Evolutionary conservation across 2,797 vertebrate species (phyloP).

Genomic region (Phrynocephalus vlangalii): DNA sequence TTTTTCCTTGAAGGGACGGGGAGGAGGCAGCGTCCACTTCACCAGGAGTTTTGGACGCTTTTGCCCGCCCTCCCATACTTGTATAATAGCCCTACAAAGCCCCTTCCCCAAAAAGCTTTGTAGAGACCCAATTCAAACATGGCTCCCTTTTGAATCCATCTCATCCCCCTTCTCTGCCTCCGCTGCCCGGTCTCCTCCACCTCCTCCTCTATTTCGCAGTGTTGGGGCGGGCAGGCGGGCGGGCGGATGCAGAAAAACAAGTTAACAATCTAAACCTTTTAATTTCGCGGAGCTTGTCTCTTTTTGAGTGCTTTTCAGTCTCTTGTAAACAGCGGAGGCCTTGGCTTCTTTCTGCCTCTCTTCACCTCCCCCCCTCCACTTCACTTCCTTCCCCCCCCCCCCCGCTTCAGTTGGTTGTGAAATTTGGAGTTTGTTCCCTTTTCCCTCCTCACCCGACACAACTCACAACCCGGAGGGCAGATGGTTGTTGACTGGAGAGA

Average conservation of each 20-base stretch:
- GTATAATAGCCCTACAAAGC: slow-evolving; percentile 83
- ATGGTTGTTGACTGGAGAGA: slow-evolving; percentile 70
- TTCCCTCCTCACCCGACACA: slow-evolving; percentile 67
- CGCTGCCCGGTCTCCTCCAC: too few species aligned
- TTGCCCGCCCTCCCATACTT: slow-evolving; percentile 77
- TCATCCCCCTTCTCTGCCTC: not conserved
- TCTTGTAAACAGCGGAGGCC: slow-evolving; percentile 77
- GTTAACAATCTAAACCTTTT: slow-evolving; percentile 93
- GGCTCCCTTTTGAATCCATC: slow-evolving; percentile 81
- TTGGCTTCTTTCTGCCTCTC: slow-evolving; percentile 75
- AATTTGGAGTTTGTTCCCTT: slow-evolving; percentile 73
- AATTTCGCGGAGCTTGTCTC: slow-evolving; percentile 78
- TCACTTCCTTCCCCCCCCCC: slow-evolving; percentile 53
- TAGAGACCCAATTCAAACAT: slow-evolving; percentile 85
- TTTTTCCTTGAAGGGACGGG: slow-evolving; percentile 78
- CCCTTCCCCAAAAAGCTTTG: slow-evolving; percentile 74
- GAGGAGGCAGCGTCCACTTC: slow-evolving; percentile 82
- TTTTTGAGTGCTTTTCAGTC: slow-evolving; percentile 79
- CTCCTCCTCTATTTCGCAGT: slow-evolving; percentile 78
- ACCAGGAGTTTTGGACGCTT: slow-evolving; percentile 77
- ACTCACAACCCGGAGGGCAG: slow-evolving; percentile 69
- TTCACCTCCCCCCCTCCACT: slow-evolving; percentile 64
- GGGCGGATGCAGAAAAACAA: slow-evolving; percentile 86
- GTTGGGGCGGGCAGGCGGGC: slow-evolving; percentile 69
- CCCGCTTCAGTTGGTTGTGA: slow-evolving; percentile 67